Evolutionary conservation across 2,113 vertebrate species (phyloP).

Genomic region (Phaethornis superciliosus): DNA sequence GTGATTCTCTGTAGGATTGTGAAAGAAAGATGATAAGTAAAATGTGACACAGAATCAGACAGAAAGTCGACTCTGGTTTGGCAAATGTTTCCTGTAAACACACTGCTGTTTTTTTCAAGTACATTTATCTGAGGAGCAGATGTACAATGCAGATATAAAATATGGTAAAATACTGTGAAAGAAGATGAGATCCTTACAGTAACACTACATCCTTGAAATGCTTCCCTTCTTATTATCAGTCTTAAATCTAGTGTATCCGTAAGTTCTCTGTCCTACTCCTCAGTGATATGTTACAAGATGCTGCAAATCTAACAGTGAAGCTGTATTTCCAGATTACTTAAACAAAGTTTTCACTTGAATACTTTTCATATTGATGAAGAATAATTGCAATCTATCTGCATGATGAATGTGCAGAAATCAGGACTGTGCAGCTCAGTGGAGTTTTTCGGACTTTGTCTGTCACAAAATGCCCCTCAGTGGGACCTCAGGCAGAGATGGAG

Average conservation of each 20-base stretch:
- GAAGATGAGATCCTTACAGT: background rate
- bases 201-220: background rate
- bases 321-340: background rate
- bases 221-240: background rate
- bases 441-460: background rate
- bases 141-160: background rate
- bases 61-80: background rate
- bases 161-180: background rate
- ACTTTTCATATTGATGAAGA: background rate
- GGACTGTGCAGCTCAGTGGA: background rate
- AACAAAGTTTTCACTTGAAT: background rate
- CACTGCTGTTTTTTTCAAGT: background rate
- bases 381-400: background rate
- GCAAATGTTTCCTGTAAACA: background rate
- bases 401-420: background rate
- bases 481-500: background rate
- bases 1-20: fast-evolving
- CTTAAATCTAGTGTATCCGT: background rate
- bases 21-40: background rate
- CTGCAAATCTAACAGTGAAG: background rate
- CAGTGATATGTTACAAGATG: background rate
- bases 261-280: background rate
- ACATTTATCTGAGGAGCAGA: background rate
- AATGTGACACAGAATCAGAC: background rate
- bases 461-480: background rate